Conservation (phyloP, 2,113 vertebrate species). For the Archilochus colubris region DNA sequence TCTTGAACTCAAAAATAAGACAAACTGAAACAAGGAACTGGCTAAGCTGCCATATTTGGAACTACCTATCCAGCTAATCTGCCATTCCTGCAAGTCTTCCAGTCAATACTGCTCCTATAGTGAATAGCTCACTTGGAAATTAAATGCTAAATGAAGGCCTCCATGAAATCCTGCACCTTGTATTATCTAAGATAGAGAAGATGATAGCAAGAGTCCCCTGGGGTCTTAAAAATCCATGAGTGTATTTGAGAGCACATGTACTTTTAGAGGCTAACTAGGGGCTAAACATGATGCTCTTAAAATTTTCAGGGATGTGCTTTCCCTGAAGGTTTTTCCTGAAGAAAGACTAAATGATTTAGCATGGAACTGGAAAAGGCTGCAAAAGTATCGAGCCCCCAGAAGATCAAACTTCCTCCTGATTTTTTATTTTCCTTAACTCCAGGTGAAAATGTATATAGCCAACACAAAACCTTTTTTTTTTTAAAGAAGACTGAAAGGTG, state of each 20-base stretch:
- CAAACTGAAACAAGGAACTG: background rate
- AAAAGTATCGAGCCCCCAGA: background rate
- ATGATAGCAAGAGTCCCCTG: background rate
- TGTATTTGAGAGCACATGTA: background rate
- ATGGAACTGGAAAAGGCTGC: background rate
- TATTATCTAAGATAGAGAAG: background rate
- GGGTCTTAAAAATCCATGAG: conserved; percentile 35
- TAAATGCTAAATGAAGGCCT: conserved; percentile 3
- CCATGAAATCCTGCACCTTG: conserved; percentile 3
- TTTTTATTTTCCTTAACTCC: background rate
- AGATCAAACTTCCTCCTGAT: background rate
- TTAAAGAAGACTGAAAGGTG: background rate
- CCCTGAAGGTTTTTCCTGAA: background rate
- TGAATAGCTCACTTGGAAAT: conserved; percentile 20
- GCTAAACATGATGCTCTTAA: background rate
- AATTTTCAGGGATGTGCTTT: background rate
- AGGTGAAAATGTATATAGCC: background rate
- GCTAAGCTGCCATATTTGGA: background rate
- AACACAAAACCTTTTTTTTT: background rate
- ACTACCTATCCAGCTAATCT: background rate
- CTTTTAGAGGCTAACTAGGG: background rate
- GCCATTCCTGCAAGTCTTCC: background rate
- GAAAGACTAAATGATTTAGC: background rate
- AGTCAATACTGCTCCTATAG: conserved; percentile 40
- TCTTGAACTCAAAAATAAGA: background rate